Base-by-base conservation (phyloP, 2,888 invertebrate genomes). In the Amphimallon solstitiale region DNA sequence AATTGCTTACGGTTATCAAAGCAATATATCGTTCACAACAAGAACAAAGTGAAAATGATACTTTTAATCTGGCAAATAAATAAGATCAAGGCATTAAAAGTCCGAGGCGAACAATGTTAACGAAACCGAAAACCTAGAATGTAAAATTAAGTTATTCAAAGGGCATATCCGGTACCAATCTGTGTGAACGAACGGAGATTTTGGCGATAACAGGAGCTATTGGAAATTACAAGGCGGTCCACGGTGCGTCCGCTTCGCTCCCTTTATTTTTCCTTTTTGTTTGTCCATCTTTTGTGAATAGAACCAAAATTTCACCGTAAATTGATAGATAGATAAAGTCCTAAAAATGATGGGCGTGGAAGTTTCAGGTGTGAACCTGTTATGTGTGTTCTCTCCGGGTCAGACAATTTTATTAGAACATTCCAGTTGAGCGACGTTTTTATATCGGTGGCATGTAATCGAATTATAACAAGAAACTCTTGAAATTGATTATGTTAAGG, bases 361-460 rank as follows among this genome's bases (percentile, higher is more conserved):
- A 37, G 29, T 56, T 56, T 56, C 56, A 56, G 56, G 56, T 56
- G 56, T 56, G 56, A 56, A 56, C 56, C 56, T 56, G 56, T 43
- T 56, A 56, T 43, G 43, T 56, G 56, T 43, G 56, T 56, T 43
- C 43, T 56, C 29, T 56, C 29, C 43, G 29, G 43, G 56, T n/a
- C 43, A 43, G 56, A 56, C 56, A 43, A 56, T 56, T 56, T 56
- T 56, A 56, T 56, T 56, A 56, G 56, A 29, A 56, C 56, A 56
- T 56, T 56, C 56, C 56, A 37, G 56, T 56, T 56, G 43, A 56
- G 23, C 56, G 56, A 56, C 23, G 21, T 40, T 43, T 56, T 56
- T 40, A 43, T 56, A 40, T 43, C 56, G 23, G 29, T 56, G 43
- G 56, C 56, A 56, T 56, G 56, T 54, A 38, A 56, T 40, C 43